Evolutionary conservation across 2,888 invertebrate species (phyloP).

Genomic region (Phymatocera aterrima): DNA sequence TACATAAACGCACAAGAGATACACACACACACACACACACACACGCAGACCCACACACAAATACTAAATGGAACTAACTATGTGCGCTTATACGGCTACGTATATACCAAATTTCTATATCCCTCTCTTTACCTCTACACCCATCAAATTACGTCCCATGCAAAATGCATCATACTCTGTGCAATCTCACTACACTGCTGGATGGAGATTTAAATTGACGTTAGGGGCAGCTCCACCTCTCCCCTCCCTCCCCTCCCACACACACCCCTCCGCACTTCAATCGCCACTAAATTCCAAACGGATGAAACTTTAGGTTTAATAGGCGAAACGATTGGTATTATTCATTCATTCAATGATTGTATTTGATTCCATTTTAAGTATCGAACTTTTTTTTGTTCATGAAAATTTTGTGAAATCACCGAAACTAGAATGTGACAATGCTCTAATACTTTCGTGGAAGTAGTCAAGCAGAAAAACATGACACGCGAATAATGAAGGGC

Average conservation of each 20-base stretch:
- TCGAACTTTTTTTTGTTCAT: not conserved
- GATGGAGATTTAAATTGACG: not conserved
- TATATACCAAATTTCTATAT: not conserved
- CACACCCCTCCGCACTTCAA: not conserved
- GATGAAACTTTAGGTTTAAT: not conserved
- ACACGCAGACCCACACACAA: not conserved
- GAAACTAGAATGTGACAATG: no score
- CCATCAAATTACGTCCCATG: slow-evolving; percentile 40
- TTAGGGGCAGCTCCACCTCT: not conserved
- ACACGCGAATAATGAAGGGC: no score
- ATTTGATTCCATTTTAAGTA: no score
- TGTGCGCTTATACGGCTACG: not conserved
- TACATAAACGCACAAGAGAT: not conserved
- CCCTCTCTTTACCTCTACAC: not conserved
- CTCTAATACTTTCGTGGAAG: no score
- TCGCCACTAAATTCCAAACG: slow-evolving; percentile 15
- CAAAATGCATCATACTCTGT: slow-evolving; percentile 37
- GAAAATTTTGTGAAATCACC: no score
- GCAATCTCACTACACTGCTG: not conserved
- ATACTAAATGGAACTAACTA: no score
- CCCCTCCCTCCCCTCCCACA: not conserved
- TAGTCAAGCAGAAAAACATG: no score
- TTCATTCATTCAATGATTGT: no score
- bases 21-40: no score
- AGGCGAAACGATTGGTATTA: no score